Base-by-base conservation (phyloP, 2,113 vertebrate species). In the Bettongia penicillata region DNA sequence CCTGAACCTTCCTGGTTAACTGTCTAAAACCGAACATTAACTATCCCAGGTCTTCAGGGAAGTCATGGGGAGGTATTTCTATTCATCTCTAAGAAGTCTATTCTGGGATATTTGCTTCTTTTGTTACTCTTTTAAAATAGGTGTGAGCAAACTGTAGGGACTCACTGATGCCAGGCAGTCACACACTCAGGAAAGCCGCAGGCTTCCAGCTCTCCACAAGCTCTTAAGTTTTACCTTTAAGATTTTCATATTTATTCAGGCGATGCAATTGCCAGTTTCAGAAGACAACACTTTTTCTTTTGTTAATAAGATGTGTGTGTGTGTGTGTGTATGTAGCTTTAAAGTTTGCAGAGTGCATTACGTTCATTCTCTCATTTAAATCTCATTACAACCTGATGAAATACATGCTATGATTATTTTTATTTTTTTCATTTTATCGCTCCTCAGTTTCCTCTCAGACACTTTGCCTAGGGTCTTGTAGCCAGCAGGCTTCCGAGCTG, bases 11-110 rank as follows among this genome's bases (percentile, higher is more conserved):
- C 95, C 95, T 95, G 91, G 94, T 97, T 98, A 97, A 98, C 96
- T 98, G 97, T 95, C 97, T 97, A 97, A 96, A 98, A 97, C 96
- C 95, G 96, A 97, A 53, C 97, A 97, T 98, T 98, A 98, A 96
- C 97, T 97, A 97, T 96, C 95, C 97, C 96, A 97, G 96, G 96
- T 96, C 95, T 94, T 96, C 95, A 95, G 96, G 92, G 91, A 97
- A 98, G 97, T 43, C 19, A 96, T 92, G 91, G 93, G 93, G 92
- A 93, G 95, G 93, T 0, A 53, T 97, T 61, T 96, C 97, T 95
- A 93, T 92, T 97, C 96, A 95, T 97, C 93, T 97, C 96, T 94
- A 97, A 96, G 98, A 98, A 55, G 96, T 93, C 97, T 93, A 52
- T 97, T 98, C 96, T 96, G 90, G 96, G 95, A 91, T 91, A 97